These are phyloP conservation scores for Thripadectes ignobilis DNA, from an alignment of 2,797 vertebrate genomes.

Conservation along the genomic window DNA sequence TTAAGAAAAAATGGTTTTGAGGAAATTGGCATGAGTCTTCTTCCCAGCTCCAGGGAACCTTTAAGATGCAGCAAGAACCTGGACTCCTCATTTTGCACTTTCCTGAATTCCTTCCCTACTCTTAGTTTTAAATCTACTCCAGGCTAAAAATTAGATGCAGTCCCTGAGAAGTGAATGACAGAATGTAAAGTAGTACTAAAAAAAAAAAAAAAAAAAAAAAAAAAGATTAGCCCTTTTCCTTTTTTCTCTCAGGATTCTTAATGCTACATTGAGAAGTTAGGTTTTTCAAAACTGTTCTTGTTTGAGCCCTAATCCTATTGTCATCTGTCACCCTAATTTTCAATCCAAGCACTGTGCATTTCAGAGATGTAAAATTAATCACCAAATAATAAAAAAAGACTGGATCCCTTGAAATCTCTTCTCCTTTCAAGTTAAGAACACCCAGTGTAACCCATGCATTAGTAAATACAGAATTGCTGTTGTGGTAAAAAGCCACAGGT, in stretches of 20 bases:
- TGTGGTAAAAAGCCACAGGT: not conserved
- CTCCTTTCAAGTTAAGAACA: not conserved
- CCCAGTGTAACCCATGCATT: not conserved
- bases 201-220: too few species aligned
- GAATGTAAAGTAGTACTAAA: not conserved
- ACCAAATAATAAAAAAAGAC: not conserved
- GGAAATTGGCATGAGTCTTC: not conserved
- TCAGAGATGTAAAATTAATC: not conserved
- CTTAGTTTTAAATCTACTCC: not conserved
- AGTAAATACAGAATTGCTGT: not conserved
- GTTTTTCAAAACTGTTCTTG: not conserved
- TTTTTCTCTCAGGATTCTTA: not conserved
- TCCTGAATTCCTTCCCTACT: not conserved
- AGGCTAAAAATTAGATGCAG: not conserved
- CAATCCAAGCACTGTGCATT: not conserved
- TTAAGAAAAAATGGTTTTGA: not conserved
- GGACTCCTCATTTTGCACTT: not conserved
- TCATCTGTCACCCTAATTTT: not conserved
- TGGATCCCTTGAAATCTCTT: not conserved
- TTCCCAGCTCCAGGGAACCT: not conserved
- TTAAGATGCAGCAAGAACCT: not conserved
- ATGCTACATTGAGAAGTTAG: not conserved
- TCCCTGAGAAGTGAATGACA: not conserved
- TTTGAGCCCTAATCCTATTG: not conserved
- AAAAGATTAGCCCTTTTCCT: not conserved